A percentile compares a stretch with the other conserved stretches of the same genome.
Evolutionary conservation across 2,888 invertebrate genomes (phyloP).

Genomic region (Nomada goodeniana): DNA sequence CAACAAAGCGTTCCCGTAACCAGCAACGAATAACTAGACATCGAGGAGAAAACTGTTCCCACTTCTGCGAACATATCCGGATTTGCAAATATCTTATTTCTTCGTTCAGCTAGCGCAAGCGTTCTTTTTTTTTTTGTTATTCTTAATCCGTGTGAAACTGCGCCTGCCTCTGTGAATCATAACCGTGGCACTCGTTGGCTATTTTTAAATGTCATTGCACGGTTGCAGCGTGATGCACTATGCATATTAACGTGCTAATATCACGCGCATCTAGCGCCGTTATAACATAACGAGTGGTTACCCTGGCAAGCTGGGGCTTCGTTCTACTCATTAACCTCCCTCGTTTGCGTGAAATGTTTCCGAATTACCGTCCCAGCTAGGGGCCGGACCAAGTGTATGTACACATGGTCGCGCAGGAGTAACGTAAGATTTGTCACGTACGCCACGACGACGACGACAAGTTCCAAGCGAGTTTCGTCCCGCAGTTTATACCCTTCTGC

Average conservation of each 20-base stretch:
- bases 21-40: no score
- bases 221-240: neutral
- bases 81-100: neutral
- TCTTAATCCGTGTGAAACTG: neutral
- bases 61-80: no score
- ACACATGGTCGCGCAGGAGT: slow-evolving; percentile 49
- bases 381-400: neutral
- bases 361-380: slow-evolving; percentile 42
- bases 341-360: slow-evolving; percentile 57
- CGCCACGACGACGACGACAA: slow-evolving; percentile 48
- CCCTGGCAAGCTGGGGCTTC: slow-evolving; percentile 33
- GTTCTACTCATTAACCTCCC: slow-evolving; percentile 63
- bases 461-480: slow-evolving; percentile 63
- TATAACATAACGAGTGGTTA: slow-evolving; percentile 47
- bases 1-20: no score
- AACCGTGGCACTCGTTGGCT: neutral
- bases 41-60: no score
- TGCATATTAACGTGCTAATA: slow-evolving; percentile 28
- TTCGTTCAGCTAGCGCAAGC: neutral
- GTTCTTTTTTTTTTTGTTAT: no score
- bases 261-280: slow-evolving; percentile 13
- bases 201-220: slow-evolving; percentile 14
- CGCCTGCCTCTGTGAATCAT: neutral
- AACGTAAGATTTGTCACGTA: slow-evolving; percentile 72
- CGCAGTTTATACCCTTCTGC: slow-evolving; percentile 62